Conservation (phyloP, 2,888 invertebrate species). For the Hyles lineata region DNA sequence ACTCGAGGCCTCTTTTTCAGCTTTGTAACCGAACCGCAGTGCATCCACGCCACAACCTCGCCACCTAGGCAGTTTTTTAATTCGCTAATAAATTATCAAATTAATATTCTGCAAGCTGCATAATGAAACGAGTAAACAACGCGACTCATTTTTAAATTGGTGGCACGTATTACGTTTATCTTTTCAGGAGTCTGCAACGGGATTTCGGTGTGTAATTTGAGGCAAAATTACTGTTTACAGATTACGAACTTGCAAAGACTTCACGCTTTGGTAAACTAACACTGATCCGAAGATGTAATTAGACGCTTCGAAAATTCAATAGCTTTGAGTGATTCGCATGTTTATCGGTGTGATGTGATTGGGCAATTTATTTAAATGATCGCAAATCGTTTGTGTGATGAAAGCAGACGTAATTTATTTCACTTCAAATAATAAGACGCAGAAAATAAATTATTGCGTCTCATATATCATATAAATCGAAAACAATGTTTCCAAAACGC, state of each 20-base stretch:
- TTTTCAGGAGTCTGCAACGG: not conserved
- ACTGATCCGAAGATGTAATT: slow-evolving; percentile 8
- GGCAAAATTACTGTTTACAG: slow-evolving; percentile 6
- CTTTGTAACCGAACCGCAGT: too few relatives aligned
- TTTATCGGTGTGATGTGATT: not conserved
- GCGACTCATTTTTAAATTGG: not conserved
- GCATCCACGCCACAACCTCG: too few relatives aligned
- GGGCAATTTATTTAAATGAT: not conserved
- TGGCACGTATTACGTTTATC: not conserved
- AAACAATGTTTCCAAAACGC: too few relatives aligned
- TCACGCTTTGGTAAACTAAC: slow-evolving; percentile 1
- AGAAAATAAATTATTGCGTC: too few relatives aligned
- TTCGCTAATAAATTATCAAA: too few relatives aligned
- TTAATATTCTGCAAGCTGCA: too few relatives aligned
- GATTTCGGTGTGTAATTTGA: not conserved
- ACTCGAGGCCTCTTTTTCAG: too few relatives aligned
- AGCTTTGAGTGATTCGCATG: not conserved
- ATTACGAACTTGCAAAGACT: slow-evolving; percentile 15
- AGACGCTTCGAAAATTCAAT: not conserved
- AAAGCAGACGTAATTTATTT: not conserved
- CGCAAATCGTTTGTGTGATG: not conserved
- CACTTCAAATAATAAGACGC: too few relatives aligned
- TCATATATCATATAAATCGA: too few relatives aligned
- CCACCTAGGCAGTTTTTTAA: too few relatives aligned
- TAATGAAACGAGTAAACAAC: too few relatives aligned